Evolutionary conservation across 2,113 vertebrate genomes (phyloP), one percentile per base, ranked within the genome.

Genomic region (Carettochelys insculpta): DNA sequence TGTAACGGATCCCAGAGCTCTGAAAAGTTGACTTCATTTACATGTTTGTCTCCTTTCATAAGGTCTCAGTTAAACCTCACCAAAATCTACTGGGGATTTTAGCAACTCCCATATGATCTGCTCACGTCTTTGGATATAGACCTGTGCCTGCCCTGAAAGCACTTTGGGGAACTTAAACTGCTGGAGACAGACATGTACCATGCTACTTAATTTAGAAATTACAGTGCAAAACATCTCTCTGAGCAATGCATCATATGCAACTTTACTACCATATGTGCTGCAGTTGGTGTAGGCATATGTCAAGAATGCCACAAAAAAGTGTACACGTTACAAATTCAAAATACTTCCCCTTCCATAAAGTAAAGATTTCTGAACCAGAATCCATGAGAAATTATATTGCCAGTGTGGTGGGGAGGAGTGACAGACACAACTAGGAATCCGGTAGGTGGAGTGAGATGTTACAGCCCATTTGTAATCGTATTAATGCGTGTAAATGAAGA

Each of bases 11-110:
- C 97, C 96, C 96, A 94, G 90, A 96, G 96, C 97, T 94, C 96
- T 95, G 65, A 56, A 50, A 95, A 96, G 95, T 88, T 97, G 96
- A 96, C 94, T 97, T 97, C 92, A 97, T 98, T 98, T 97, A 95
- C 91, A 96, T 95, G 85, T 96, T 93, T 97, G 92, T 97, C 94
- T 98, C 95, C 93, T 97, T 95, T 96, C 91, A 94, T 95, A 97
- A 98, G 95, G 97, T 97, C 96, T 97, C 92, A 86, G 77, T 82
- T 94, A 96, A 97, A 95, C 80, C 94, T 19, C 34, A 58, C 79
- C 92, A 91, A 96, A 90, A 71, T 86, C 94, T 84, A 94, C 75
- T 8, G 79, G 93, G 86, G 53, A 83, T 94, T 89, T 94, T 85
- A 96, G 53, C 50, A 94, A 45, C 81, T 97, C 88, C 86, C n/a